Evolutionary conservation across 2,797 vertebrate species (phyloP).

Genomic region (Xiphorhynchus erythropygius): DNA sequence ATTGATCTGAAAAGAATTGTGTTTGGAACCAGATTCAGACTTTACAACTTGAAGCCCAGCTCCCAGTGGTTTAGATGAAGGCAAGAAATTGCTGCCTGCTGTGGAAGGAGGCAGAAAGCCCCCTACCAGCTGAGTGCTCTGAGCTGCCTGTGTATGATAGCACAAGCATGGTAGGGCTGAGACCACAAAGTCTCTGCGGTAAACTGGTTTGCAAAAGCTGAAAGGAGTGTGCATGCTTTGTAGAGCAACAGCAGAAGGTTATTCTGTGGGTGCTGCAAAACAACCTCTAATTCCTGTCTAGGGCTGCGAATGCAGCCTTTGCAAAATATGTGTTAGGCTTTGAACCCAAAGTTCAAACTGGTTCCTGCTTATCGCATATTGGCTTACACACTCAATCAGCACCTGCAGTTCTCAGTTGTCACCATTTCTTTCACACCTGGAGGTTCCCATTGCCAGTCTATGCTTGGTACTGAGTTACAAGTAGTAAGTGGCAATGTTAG

Average conservation of each 20-base stretch:
- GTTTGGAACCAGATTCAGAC: neutral
- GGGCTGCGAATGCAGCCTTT: neutral
- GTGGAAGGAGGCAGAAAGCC: neutral
- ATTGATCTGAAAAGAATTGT: neutral
- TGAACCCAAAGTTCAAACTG: neutral
- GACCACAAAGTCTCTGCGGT: neutral
- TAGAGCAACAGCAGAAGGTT: neutral
- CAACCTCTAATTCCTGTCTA: neutral
- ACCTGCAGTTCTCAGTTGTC: neutral
- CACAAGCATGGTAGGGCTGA: neutral
- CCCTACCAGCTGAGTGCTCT: neutral
- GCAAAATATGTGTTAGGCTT: neutral
- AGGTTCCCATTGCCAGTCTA: neutral
- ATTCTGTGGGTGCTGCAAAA: neutral
- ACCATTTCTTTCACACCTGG: conserved; percentile 25
- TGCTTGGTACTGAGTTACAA: neutral
- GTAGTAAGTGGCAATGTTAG: neutral
- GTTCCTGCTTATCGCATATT: neutral
- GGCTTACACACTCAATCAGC: neutral
- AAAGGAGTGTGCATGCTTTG: neutral
- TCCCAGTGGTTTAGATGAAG: neutral
- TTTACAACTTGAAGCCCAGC: neutral
- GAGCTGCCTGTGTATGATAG: neutral
- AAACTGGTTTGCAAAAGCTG: conserved; percentile 10
- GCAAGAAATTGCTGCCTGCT: neutral